Base-by-base conservation (phyloP, 2,113 vertebrate species). In the Proteles cristata region DNA sequence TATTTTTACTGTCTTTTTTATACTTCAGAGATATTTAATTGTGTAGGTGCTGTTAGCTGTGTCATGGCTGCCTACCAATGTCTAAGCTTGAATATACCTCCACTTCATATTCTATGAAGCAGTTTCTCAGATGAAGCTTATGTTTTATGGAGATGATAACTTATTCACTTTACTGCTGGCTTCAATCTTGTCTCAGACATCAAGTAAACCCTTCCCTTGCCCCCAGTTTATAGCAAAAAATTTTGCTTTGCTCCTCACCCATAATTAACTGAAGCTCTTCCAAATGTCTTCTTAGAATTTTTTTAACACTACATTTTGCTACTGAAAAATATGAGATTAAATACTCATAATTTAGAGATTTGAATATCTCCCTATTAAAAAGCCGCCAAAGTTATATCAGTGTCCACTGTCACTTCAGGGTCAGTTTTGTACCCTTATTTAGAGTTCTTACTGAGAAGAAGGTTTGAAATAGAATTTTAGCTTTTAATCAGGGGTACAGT, bases 1-100 rank as follows among this genome's bases (percentile, higher is more conserved):
- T 82, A 39, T 48, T 86, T 86, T 94, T 39, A 55, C 21, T 92
- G 15, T 25, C 11, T 8, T 96, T 74, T 92, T 94, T 66, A 14
- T 50, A 89, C 93, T 58, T 95, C 45, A 96, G 39, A 97, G 98
- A 69, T 11, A 87, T 93, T 94, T 90, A 92, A 43, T 85, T 97
- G 55, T 74, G 63, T n/a, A 77, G n/a, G n/a, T 12, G 23, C 28
- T 19, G 58, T 4, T n/a, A 81, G 50, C 9, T 16, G 12, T 96
- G 55, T 10, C 63, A 80, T 45, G 9, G 17, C 88, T 96, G 71
- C 14, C 26, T 74, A 87, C 6, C 5, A 95, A 94, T 33, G 2
- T 1, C 31, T 63, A 81, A 53, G 53, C 33, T 94, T 2, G 89
- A 93, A 87, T 68, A 39, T 0, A 68, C 10, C 5, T 19, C 16